Evolutionary conservation across 1,140 invertebrate genomes (phyloP), one percentile per base, ranked within the genome.

Genomic region (Scaptomyza hsui): DNA sequence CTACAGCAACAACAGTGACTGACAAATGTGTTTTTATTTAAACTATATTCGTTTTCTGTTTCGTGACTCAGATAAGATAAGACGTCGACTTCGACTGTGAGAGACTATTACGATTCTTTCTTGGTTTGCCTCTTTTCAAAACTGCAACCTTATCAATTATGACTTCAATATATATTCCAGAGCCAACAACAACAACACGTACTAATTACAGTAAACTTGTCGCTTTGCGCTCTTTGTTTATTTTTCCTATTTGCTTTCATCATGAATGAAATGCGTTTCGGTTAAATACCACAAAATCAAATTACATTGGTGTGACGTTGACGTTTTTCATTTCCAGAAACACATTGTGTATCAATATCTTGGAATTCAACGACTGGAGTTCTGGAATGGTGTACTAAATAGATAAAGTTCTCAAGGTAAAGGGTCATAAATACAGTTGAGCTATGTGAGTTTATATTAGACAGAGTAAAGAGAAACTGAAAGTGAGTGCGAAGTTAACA

Each of bases 21-120:
- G 65, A 79, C 65, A 79, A 49, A 61, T 70, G 51, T 53, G 49
- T 63, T 61, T 32, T 21, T 37, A 4, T 15, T 32, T 21, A 48
- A 10, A n/a, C 3, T 49, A 48, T 62, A 6, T 42, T 9, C 39
- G 9, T 48, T 32, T 57, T 18, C 24, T 41, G 44, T 37, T 59
- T 21, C 59, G 29, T 72, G 69, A 72, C 62, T 72, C 69, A 72
- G 69, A 72, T 72, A 72, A 72, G 69, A 72, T 65, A 72, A 67
- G 67, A 51, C 29, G 7, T 6, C 1, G 26, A 15, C 29, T 29
- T 6, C 1, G 26, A 15, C 26, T 48, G 37, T 39, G 26, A 18
- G 45, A 64, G 29, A 15, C 26, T 64, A 55, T n/a, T 19, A 41
- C 49, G 21, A 19, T 62, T 51, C 29, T 44, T 45, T 13, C 29